Evolutionary conservation across 1,140 invertebrate species (phyloP).

Genomic region (Macrocentrus cingulum): DNA sequence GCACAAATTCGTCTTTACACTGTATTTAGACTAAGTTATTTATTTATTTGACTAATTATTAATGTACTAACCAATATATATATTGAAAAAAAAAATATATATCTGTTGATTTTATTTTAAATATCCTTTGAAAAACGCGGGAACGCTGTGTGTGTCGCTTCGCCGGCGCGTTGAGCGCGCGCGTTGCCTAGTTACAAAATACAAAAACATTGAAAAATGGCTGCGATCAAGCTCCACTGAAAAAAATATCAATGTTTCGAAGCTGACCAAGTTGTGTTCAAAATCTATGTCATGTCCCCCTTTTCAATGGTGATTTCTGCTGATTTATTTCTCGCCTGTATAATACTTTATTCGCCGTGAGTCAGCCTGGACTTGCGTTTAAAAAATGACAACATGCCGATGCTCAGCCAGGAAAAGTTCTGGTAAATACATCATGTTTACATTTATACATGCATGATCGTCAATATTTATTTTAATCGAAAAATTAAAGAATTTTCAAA

Average conservation of each 20-base stretch:
- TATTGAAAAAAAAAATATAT: slow-evolving; percentile 12
- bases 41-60: slow-evolving; percentile 36
- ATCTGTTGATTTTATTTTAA: neutral
- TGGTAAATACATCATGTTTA: slow-evolving; percentile 36
- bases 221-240: neutral
- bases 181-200: slow-evolving; percentile 6
- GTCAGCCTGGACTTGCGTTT: neutral
- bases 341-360: slow-evolving; percentile 1
- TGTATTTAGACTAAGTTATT: slow-evolving; percentile 30
- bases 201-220: slow-evolving; percentile 8
- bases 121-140: neutral
- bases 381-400: slow-evolving; percentile 45
- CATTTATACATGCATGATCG: neutral
- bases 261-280: neutral
- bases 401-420: slow-evolving; percentile 45
- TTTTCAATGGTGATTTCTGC: neutral
- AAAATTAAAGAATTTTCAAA: too few relatives aligned
- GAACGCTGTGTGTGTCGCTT: neutral
- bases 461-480: too few relatives aligned
- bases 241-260: neutral
- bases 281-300: neutral
- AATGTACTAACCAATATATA: too few relatives aligned
- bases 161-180: too few relatives aligned
- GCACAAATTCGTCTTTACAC: neutral
- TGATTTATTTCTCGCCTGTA: neutral